Conservation (phyloP, 2,113 vertebrate genomes). For the Epinephelus moara region DNA sequence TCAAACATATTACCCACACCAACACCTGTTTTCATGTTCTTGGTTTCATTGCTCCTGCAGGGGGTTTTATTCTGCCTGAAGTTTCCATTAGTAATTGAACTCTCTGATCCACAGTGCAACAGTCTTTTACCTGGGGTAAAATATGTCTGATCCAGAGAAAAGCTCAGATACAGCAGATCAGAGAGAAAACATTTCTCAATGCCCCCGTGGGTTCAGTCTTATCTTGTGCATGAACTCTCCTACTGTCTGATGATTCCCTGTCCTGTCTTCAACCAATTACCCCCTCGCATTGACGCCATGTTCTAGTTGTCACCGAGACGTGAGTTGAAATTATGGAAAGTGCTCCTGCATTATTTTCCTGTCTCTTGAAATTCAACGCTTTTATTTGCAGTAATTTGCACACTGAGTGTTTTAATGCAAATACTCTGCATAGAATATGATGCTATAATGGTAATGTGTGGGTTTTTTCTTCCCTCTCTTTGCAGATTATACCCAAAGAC, state of each 20-base stretch:
- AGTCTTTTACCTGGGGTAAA: not conserved
- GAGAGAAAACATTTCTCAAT: not conserved
- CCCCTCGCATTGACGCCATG: not conserved
- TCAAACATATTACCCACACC: not conserved
- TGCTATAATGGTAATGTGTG: not conserved
- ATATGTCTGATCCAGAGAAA: not conserved
- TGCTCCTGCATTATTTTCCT: not conserved
- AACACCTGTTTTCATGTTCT: not conserved
- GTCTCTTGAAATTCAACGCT: not conserved
- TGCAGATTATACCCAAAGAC: constrained; percentile 94
- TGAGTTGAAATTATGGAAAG: not conserved
- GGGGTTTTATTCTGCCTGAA: not conserved
- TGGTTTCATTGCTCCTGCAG: not conserved
- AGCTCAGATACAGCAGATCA: not conserved
- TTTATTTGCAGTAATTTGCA: constrained; percentile 17
- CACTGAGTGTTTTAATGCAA: constrained; percentile 19
- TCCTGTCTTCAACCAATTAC: not conserved
- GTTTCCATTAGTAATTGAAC: not conserved
- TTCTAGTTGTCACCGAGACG: not conserved
- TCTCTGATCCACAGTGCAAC: not conserved
- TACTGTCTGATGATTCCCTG: not conserved
- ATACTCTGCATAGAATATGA: not conserved
- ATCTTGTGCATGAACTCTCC: not conserved
- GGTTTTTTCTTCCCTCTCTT: not conserved
- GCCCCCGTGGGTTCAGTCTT: not conserved